A percentile compares a stretch with the other conserved stretches of the same genome.
Evolutionary conservation across 1,140 invertebrate species (phyloP).

Genomic region (Zaprionus kolodkinae): DNA sequence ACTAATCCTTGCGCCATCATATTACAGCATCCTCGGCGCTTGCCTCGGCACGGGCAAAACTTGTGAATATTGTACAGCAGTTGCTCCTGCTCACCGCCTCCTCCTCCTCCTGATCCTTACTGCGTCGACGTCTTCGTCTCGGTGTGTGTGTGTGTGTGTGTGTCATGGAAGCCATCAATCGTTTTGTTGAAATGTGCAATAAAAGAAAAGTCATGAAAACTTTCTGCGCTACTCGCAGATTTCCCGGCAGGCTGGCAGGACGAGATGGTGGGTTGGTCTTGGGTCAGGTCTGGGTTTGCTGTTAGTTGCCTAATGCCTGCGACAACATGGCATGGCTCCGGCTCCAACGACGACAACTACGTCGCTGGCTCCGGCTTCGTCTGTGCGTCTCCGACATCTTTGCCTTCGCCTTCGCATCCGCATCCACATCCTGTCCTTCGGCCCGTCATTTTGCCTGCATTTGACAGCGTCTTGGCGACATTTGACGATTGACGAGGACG

Average conservation of each 20-base stretch:
- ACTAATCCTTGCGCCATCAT: constrained; percentile 80
- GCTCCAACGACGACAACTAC: constrained; percentile 11
- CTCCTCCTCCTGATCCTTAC: constrained; percentile 6
- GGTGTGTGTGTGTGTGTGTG: constrained; percentile 23
- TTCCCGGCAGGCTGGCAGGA: constrained; percentile 44
- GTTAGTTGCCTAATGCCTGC: constrained; percentile 77
- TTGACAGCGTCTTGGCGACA: constrained; percentile 81
- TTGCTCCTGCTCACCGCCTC: not conserved
- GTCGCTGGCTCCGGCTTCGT: not conserved
- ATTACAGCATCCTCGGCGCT: constrained; percentile 57
- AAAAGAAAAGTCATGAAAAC: constrained; percentile 84
- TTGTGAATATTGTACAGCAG: constrained; percentile 73
- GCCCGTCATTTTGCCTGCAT: constrained; percentile 69
- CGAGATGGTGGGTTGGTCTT: constrained; percentile 1
- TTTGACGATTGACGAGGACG: constrained; percentile 84
- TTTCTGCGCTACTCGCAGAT: constrained; percentile 80
- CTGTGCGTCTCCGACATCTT: constrained; percentile 2
- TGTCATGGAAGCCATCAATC: constrained; percentile 84
- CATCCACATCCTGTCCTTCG: constrained; percentile 39
- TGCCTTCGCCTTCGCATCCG: constrained; percentile 22
- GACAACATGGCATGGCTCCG: constrained; percentile 66
- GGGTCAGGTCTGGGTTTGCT: constrained; percentile 24
- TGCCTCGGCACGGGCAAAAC: constrained; percentile 54
- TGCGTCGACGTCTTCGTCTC: constrained; percentile 31
- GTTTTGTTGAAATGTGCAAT: constrained; percentile 84